A percentile compares a stretch with the other conserved stretches of the same genome.
phyloP scores from a whole-genome alignment of 1,140 invertebrate genomes.

The Philopotamus ludificatus region DNA sequence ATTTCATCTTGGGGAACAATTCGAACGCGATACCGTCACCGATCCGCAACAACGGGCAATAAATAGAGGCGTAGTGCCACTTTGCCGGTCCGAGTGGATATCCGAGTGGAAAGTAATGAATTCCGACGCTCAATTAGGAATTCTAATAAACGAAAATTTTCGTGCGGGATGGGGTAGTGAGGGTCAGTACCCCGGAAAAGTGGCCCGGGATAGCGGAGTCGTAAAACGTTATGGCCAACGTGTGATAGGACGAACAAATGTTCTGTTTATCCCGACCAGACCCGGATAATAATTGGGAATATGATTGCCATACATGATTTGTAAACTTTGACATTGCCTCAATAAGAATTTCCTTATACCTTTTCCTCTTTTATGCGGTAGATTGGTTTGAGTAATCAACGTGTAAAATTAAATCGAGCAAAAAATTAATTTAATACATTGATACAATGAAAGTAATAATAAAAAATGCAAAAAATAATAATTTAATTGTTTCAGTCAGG shows the following conservation, averaged over 20 bases:
- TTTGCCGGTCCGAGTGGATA: background rate
- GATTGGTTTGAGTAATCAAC: too few species aligned
- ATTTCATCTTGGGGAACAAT: background rate
- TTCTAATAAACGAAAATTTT: background rate
- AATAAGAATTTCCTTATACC: too few species aligned
- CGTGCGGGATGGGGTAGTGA: too few species aligned
- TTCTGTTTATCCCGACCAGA: background rate
- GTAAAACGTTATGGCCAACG: background rate
- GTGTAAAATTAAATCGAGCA: too few species aligned
- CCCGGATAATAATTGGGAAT: too few species aligned
- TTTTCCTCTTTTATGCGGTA: too few species aligned
- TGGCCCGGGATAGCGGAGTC: slow-evolving; percentile 1
- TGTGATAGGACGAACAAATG: background rate
- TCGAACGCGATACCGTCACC: background rate
- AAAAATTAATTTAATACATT: too few species aligned
- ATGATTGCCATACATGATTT: too few species aligned
- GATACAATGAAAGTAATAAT: too few species aligned
- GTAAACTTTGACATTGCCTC: too few species aligned
- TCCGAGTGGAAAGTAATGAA: background rate
- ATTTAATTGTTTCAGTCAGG: too few species aligned
- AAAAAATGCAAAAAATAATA: too few species aligned
- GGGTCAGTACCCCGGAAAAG: slow-evolving; percentile 6
- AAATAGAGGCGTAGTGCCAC: background rate
- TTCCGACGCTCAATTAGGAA: background rate
- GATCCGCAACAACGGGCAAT: background rate